A percentile compares a stretch with the other conserved stretches of the same genome.
These are phyloP conservation scores for Hexactinellida sp. DNA, from an alignment of 37 sponge, comb jelly and placozoan genomes.

Conservation along the genomic window DNA sequence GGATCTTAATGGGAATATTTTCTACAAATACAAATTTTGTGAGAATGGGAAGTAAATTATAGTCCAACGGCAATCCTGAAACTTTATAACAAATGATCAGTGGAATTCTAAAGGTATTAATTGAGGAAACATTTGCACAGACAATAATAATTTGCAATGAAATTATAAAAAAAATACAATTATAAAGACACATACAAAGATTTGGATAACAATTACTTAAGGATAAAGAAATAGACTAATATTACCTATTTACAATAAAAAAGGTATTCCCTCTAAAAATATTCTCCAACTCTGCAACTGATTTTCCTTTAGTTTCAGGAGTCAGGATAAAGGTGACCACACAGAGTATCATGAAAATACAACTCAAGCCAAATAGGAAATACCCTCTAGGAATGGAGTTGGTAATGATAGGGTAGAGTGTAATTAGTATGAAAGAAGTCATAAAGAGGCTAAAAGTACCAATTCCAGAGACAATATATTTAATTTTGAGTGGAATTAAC, in stretches of 20 bases:
- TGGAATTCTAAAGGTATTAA: too few species aligned
- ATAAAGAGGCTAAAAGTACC: not conserved
- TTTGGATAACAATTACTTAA: too few species aligned
- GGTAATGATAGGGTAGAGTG: not conserved
- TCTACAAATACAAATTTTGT: too few species aligned
- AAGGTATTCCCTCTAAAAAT: not conserved
- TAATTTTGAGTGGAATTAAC: not conserved
- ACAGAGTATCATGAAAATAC: not conserved
- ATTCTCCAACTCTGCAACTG: not conserved
- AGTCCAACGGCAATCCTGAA: too few species aligned
- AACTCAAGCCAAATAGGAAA: not conserved
- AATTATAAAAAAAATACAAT: too few species aligned
- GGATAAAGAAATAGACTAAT: too few species aligned
- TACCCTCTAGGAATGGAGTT: not conserved
- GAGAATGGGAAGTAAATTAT: too few species aligned
- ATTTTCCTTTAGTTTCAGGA: conserved; percentile 15
- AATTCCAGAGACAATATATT: not conserved
- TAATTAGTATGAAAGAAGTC: not conserved
- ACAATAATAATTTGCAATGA: too few species aligned
- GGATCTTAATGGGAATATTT: too few species aligned
- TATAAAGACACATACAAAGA: too few species aligned
- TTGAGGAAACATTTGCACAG: too few species aligned
- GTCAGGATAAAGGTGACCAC: not conserved
- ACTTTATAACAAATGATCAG: too few species aligned
- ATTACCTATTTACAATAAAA: not conserved